Base-by-base conservation (phyloP, 2,888 invertebrate genomes). In the Tolmerus cingulatus region DNA sequence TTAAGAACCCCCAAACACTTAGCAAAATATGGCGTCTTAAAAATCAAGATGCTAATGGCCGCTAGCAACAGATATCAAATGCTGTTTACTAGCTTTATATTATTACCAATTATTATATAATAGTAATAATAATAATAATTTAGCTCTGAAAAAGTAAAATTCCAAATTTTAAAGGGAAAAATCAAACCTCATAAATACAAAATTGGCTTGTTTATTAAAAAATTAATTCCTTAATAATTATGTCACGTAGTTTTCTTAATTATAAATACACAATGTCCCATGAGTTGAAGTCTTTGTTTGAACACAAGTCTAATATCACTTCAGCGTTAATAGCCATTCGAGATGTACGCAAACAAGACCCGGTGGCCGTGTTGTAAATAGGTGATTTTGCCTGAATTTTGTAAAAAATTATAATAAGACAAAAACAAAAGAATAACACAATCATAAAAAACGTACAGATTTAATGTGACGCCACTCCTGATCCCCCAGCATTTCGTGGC, bases 401-500 rank as follows among this genome's bases (percentile, higher is more conserved):
- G 8, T 30, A 30, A 30, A 23, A 23, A 12, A 9, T 12, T 2
- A 9, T 19, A 66, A 2, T 12, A 1, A 66, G 19, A 23, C 0
- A 57, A 57, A 57, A 0, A 19, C 1, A 57, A 57, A 16, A 8
- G 19, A 57, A 23, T 57, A 55, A 16, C 12, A 46, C 16, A 46
- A 1, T 16, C 14, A 3, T 4, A 0, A 46, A 0, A 86, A 55
- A 19, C 23, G 92, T 92, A 97, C 97, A 90, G 95, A 93, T 88
- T 95, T 95, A 89, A 95, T 96, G 91, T 97, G 96, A 86, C 95
- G 95, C 99, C 99, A 99, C 90, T 97, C 97, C 92, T 99, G 99
- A 89, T 96, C 95, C 0, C 97, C 97, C 14, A 97, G 96, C 93
- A 97, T 96, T 91, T 97, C 97, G 90, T 98, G 98, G 91, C 99